Evolutionary conservation across 2,888 invertebrate species (phyloP).

Genomic region (Tethea ocularis): DNA sequence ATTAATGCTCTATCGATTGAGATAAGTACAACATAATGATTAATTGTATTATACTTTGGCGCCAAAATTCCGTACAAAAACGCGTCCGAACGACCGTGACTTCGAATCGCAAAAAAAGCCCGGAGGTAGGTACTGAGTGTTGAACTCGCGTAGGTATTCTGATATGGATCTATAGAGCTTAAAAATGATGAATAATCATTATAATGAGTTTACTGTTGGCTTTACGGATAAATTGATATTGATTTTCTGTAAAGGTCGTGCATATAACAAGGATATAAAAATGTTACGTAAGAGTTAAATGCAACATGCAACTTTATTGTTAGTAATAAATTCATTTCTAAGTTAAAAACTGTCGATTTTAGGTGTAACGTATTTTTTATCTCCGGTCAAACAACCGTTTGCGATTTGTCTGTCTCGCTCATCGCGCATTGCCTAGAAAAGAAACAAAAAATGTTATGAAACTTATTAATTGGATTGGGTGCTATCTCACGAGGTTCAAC

Average conservation of each 20-base stretch:
- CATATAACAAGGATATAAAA: neutral
- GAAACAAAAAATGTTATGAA: conserved; percentile 1
- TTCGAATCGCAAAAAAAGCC: conserved; percentile 54
- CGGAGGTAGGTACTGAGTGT: conserved; percentile 21
- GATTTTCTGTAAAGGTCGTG: conserved; percentile 46
- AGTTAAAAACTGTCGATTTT: conserved; percentile 78
- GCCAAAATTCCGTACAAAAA: conserved; percentile 81
- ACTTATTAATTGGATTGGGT: no score
- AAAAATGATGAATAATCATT: conserved; percentile 18
- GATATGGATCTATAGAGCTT: conserved; percentile 24
- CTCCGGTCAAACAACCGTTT: conserved; percentile 81
- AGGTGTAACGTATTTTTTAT: conserved; percentile 82
- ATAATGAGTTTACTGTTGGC: conserved; percentile 23
- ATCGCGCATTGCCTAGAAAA: conserved; percentile 45
- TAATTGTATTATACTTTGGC: conserved; percentile 65
- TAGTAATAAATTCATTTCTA: conserved; percentile 11
- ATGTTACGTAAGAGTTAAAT: conserved; percentile 24
- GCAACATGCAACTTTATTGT: conserved; percentile 1
- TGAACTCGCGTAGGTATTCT: conserved; percentile 30
- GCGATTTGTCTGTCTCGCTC: conserved; percentile 86
- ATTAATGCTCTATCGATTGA: conserved; percentile 12
- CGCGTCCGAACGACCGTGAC: conserved; percentile 77
- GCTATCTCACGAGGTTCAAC: no score
- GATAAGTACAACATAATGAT: conserved; percentile 38
- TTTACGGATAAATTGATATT: conserved; percentile 28